Percentiles rank a stretch among this genome's conserved stretches.
phyloP scores from a whole-genome alignment of 2,797 vertebrate species.

The Babyrousa celebensis region DNA sequence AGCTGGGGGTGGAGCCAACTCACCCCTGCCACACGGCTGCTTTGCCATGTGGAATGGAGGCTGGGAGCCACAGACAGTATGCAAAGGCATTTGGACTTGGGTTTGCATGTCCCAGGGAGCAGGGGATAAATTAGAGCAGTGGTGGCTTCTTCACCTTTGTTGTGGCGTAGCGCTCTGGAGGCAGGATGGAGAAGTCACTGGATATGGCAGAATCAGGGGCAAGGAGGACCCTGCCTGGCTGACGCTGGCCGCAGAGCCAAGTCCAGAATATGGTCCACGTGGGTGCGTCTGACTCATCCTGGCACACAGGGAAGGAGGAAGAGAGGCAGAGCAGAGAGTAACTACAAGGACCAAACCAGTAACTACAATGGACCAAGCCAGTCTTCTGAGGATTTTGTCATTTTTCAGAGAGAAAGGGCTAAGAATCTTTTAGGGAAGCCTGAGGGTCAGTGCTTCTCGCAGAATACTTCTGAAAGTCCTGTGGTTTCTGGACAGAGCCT shows the following conservation, averaged over 20 bases:
- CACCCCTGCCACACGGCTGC: neutral
- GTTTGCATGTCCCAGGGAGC: neutral
- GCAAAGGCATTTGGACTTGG: neutral
- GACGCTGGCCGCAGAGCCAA: neutral
- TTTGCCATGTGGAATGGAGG: no score
- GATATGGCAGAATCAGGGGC: neutral
- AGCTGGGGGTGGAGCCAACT: neutral
- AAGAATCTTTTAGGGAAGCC: neutral
- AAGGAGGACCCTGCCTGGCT: neutral
- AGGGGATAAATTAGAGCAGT: neutral
- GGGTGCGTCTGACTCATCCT: conserved; percentile 59
- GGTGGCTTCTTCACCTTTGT: neutral
- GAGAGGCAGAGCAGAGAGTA: neutral
- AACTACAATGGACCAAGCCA: neutral
- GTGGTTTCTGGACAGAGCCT: neutral
- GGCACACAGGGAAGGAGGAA: neutral
- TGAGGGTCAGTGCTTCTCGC: neutral
- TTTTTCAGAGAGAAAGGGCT: conserved; percentile 9
- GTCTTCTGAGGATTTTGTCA: neutral
- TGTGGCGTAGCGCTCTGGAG: neutral
- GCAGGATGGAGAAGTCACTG: neutral
- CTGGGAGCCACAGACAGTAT: neutral
- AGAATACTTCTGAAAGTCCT: neutral
- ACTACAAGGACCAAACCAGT: neutral
- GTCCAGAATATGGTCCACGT: conserved; percentile 42